phyloP scores from a whole-genome alignment of 2,888 invertebrate species.

The Dyspetes luteomarginatus region DNA sequence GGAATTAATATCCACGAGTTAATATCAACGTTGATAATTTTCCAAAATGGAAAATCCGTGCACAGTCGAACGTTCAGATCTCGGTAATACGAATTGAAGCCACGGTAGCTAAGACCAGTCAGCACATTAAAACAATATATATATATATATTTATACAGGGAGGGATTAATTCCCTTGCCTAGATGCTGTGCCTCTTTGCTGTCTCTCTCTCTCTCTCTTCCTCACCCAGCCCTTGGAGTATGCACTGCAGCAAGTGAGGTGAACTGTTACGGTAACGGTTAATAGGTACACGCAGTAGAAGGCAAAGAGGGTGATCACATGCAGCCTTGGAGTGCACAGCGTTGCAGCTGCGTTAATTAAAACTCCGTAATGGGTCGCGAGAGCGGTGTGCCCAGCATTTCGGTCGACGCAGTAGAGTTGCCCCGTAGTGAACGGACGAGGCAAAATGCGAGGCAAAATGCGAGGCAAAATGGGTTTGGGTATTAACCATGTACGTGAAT shows the following conservation, averaged over 20 bases:
- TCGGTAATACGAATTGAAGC: conserved; percentile 45
- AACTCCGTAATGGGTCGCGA: conserved; percentile 74
- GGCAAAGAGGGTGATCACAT: conserved; percentile 58
- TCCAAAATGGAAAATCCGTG: conserved; percentile 43
- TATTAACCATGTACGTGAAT: conserved; percentile 33
- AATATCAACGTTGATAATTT: background rate
- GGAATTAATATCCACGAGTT: too few relatives aligned
- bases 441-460: too few relatives aligned
- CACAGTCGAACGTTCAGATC: background rate
- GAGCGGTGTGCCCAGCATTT: conserved; percentile 64
- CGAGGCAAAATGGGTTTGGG: conserved; percentile 44
- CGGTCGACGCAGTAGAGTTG: conserved; percentile 52
- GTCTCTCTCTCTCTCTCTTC: conserved; percentile 9
- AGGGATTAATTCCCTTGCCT: conserved; percentile 55
- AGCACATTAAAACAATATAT: background rate
- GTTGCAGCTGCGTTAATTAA: conserved; percentile 73
- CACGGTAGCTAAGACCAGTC: conserved; percentile 9
- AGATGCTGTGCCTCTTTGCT: conserved; percentile 32
- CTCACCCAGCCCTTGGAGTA: conserved; percentile 33
- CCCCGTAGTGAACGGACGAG: background rate
- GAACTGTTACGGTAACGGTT: conserved; percentile 69
- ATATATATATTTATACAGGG: conserved; percentile 26
- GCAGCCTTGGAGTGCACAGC: conserved; percentile 54
- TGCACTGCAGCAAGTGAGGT: conserved; percentile 55
- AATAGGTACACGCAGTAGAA: conserved; percentile 68